Evolutionary conservation across 37 sponge, comb jelly and placozoan species (phyloP), one percentile per base, ranked within the genome.

Genomic region (Haliclona indistincta): DNA sequence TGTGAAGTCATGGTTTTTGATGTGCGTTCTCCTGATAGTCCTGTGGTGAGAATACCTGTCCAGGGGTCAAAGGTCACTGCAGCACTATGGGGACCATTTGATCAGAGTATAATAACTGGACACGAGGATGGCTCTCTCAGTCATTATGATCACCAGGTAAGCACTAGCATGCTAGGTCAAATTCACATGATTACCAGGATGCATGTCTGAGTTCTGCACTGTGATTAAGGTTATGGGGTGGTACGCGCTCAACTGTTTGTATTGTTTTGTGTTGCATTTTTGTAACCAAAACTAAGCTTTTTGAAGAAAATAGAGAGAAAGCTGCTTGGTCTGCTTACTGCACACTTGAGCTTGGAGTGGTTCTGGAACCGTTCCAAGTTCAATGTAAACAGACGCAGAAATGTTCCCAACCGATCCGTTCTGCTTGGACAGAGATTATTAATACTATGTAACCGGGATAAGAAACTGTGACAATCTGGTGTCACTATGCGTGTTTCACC

Each of bases 51-150:
- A 11, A 39, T 76, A 2, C 43, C 40, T 19, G 63, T 78, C 41
- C 74, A 88, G 1, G 62, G 44, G 33, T 53, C 72, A 2, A 87
- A 81, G 56, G 82, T 95, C 38, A 95, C 94, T 30, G 76, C 91
- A 13, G 97, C 91, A 19, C 45, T 86, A 4, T 98, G 99, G 99
- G 96, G 99, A 29, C 76, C 86, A 25, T 78, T 93, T 73, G 99
- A 98, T 44, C 73, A 93, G 67, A 80, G 78, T 52, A 7, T 95
- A 17, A 75, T 98, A 29, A 90, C 96, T 2, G 99, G 96, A 22
- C 94, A 95, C 61, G 99, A 93, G 61, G 70, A 90, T 79, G 99
- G 99, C 2, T 43, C 78, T 4, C 8, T 94, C 1, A 43, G 84
- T 4, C 86, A 88, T 49, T 92, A 89, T 67, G 78, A 91, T 64